Evolutionary conservation across 1,140 invertebrate genomes (phyloP).

Genomic region (Druon quercuslanigerum): DNA sequence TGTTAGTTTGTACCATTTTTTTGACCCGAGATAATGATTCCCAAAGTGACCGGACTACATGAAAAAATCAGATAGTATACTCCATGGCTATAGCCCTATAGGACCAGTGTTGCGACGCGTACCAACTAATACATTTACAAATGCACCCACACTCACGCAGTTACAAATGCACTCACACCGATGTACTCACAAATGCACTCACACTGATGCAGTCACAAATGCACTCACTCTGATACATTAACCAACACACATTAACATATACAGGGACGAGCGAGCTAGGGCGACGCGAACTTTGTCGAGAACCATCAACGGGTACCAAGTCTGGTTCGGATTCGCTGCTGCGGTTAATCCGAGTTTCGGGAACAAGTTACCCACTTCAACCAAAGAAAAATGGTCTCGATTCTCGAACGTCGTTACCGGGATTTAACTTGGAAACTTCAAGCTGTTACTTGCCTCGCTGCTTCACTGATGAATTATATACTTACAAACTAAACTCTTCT

Average conservation of each 20-base stretch:
- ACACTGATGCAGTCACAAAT: background rate
- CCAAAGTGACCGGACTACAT: no score
- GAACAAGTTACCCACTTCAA: constrained; percentile 54
- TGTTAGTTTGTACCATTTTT: no score
- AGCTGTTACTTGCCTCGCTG: constrained; percentile 31
- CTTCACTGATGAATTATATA: no score
- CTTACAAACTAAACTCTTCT: constrained; percentile 37
- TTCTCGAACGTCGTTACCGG: constrained; percentile 56
- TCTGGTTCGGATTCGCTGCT: constrained; percentile 44
- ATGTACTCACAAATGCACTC: background rate
- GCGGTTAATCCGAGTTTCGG: constrained; percentile 59
- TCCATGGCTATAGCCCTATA: background rate
- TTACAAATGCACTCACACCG: background rate
- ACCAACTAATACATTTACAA: background rate
- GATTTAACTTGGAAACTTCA: constrained; percentile 55
- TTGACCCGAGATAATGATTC: no score
- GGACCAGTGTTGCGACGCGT: constrained; percentile 7
- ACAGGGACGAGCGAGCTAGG: background rate
- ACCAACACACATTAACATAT: background rate
- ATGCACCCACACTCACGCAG: background rate
- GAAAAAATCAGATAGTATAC: no score
- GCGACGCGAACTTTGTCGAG: constrained; percentile 25
- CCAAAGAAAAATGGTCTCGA: constrained; percentile 57
- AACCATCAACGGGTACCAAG: background rate
- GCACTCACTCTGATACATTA: background rate